Evolutionary conservation across 2,797 vertebrate species (phyloP), one percentile per base, ranked within the genome.

Genomic region (Saxicola maurus): DNA sequence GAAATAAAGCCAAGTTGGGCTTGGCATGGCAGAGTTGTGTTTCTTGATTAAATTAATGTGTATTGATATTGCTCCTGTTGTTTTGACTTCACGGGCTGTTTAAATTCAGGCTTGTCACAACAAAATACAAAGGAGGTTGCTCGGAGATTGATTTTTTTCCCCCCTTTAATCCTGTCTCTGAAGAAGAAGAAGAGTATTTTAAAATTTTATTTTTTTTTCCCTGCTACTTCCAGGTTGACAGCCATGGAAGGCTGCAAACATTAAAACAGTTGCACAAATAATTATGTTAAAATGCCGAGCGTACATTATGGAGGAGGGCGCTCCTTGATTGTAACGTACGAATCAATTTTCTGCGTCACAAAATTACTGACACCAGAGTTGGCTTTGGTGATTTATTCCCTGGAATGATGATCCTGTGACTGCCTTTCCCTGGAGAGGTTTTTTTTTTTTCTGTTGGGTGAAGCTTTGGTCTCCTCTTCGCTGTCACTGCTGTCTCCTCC

Each of bases 41-140:
- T 71, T 91, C 95, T 94, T 96, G 96, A 97, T 97, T 96, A 97
- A 96, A 95, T 96, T 96, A 96, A 97, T 94, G 90, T 90, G 80
- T 97, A 97, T 97, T 95, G 97, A 97, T 97, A 96, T 97, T 97
- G 95, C 92, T 95, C 94, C 93, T 86, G 94, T 95, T 97, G 96
- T 97, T 97, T 97, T 97, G 95, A 97, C 96, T 96, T 97, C 75
- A 52, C 92, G 92, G 94, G 90, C 97, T 96, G 95, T 93, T 97
- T 96, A 96, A 96, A 97, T 97, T 95, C 95, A 95, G 86, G 78
- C 96, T 96, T 97, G 96, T 97, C 96, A 97, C 96, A 97, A 97
- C 96, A 97, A 96, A 96, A 96, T 95, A 97, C 95, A 96, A 97
- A 97, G 95, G 93, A 94, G 91, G 91, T 89, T 94, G 94, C 93